Base-by-base conservation (phyloP, 2,888 invertebrate species). In the Tyria jacobaeae region DNA sequence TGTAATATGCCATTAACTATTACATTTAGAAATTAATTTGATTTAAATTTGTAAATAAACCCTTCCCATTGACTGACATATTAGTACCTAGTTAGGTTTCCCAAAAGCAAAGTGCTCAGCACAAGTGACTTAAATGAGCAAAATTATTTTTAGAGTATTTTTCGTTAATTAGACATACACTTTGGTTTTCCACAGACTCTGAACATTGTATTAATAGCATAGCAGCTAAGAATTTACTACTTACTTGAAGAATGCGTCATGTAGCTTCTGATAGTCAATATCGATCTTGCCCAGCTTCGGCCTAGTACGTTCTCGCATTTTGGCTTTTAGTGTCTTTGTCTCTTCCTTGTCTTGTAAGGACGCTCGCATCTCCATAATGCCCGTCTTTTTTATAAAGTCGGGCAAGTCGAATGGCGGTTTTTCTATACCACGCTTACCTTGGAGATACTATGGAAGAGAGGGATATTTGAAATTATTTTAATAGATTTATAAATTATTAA, bases 361-460 rank as follows among this genome's bases (percentile, higher is more conserved):
- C 41, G 99, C 99, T 48, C 99, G 94, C 99, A 99, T 99, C 92
- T 99, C 99, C 96, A 99, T 99, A 71, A 99, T 99, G n/a, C 99
- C 99, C 0, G 99, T 99, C 83, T 98, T 97, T 88, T 99, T 99
- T 66, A 99, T 99, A 87, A 99, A 99, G 81, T 99, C 99, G 0
- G 99, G 99, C 56, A 99, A 94, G 87, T 99, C 98, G 88, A 99
- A 99, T 0, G 99, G 99, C 0, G 99, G 98, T 82, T 99, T 99
- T 88, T 99, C 99, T 81, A 99, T 99, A 86, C 99, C 99, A 51
- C 99, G 95, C 89, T 99, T 99, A 14, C 99, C 99, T 91, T 99
- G 98, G 17, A 98, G 89, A 87, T 98, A 98, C 94, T 95, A 82
- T 34, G 10, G 27, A 73, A 68, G 34, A 55, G 55, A 44, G 47